Conservation (phyloP, 2,113 vertebrate genomes). For the Centropus unirufus region DNA sequence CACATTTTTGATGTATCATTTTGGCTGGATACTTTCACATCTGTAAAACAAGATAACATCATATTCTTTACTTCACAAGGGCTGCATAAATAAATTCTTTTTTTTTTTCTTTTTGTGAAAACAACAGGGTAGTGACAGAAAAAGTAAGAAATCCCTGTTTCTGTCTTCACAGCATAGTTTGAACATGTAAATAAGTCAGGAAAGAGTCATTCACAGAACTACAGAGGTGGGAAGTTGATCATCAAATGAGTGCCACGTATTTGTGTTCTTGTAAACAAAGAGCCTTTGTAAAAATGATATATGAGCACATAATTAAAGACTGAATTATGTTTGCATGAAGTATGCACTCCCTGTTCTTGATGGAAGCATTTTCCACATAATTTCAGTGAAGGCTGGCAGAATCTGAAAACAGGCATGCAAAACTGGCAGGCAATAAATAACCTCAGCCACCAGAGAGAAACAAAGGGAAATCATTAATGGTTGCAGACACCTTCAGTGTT, state of each 20-base stretch:
- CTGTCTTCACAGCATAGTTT: not conserved
- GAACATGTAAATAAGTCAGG: not conserved
- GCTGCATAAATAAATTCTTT: not conserved
- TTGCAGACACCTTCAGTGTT: not conserved
- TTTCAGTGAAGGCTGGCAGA: not conserved
- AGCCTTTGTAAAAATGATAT: not conserved
- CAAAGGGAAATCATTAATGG: not conserved
- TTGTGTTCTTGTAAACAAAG: not conserved
- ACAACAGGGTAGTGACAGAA: not conserved
- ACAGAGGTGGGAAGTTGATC: not conserved
- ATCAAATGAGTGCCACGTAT: not conserved
- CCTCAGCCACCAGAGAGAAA: not conserved
- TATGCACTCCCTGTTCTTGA: not conserved
- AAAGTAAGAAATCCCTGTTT: not conserved
- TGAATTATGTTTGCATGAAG: not conserved
- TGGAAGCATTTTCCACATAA: not conserved
- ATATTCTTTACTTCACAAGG: not conserved
- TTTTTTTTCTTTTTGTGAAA: not conserved
- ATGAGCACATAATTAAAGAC: not conserved
- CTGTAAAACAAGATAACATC: not conserved
- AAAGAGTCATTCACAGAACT: not conserved
- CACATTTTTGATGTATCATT: not conserved
- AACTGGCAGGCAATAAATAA: not conserved
- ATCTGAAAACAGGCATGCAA: not conserved
- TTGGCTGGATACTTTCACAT: not conserved